Evolutionary conservation across 2,888 invertebrate species (phyloP).

Genomic region (Sminthurinus aureus): DNA sequence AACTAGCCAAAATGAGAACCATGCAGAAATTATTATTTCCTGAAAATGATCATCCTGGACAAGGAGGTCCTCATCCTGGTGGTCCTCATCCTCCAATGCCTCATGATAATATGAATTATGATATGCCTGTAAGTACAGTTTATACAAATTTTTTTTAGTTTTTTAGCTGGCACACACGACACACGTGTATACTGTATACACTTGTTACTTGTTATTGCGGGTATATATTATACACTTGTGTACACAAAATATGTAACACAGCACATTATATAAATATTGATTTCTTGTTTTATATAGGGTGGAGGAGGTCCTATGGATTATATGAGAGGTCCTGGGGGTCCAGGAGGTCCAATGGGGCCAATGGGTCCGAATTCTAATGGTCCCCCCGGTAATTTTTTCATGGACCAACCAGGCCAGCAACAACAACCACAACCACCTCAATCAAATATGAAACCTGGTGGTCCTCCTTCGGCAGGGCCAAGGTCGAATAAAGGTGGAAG

Average conservation of each 20-base stretch:
- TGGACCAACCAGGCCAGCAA: slow-evolving; percentile 43
- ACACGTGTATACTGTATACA: no score
- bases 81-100: slow-evolving; percentile 55
- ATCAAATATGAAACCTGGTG: slow-evolving; percentile 47
- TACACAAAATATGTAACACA: no score
- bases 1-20: slow-evolving; percentile 87
- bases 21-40: slow-evolving; percentile 89
- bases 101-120: slow-evolving; percentile 58
- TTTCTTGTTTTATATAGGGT: not conserved
- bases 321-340: slow-evolving; percentile 50
- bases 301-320: not conserved
- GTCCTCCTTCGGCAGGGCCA: slow-evolving; percentile 55
- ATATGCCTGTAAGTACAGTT: slow-evolving; percentile 54
- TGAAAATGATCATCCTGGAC: slow-evolving; percentile 51
- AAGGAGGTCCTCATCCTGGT: slow-evolving; percentile 40
- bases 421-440: slow-evolving; percentile 40
- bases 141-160: no score
- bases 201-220: no score
- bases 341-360: slow-evolving; percentile 58
- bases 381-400: slow-evolving; percentile 53
- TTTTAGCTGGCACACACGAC: no score
- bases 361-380: slow-evolving; percentile 50
- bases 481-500: slow-evolving; percentile 58
- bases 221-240: no score
- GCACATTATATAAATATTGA: no score